phyloP scores from a whole-genome alignment of 2,888 invertebrate genomes.

The Tethea ocularis region DNA sequence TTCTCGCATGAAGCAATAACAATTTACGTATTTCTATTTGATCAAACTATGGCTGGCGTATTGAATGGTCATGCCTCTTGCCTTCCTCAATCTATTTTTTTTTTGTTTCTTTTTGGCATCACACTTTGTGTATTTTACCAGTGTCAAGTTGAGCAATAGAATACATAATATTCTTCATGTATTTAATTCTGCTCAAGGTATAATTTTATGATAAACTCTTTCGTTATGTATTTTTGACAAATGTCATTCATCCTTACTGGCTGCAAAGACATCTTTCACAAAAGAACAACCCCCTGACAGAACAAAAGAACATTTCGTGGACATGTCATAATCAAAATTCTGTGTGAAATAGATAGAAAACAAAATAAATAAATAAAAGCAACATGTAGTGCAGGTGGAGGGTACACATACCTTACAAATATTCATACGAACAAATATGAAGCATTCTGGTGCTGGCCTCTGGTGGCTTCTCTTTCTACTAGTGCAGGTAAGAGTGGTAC shows the following conservation, averaged over 20 bases:
- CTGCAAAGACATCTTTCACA: constrained; percentile 35
- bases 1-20: too few species aligned
- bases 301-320: constrained; percentile 66
- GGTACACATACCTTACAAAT: constrained; percentile 17
- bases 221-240: constrained; percentile 17
- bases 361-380: constrained; percentile 34
- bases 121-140: too few species aligned
- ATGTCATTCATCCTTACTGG: constrained; percentile 27
- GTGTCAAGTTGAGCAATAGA: too few species aligned
- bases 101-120: too few species aligned
- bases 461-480: constrained; percentile 65
- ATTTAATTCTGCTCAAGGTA: too few species aligned
- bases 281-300: constrained; percentile 30
- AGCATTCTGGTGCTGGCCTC: constrained; percentile 47
- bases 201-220: background rate
- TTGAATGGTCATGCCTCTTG: too few species aligned
- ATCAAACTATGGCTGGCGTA: too few species aligned
- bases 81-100: too few species aligned
- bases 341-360: constrained; percentile 36
- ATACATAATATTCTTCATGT: too few species aligned
- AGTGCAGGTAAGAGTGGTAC: constrained; percentile 54
- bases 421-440: constrained; percentile 48
- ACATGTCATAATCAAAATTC: constrained; percentile 59
- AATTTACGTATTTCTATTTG: too few species aligned
- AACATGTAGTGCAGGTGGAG: constrained; percentile 48